Conservation (phyloP, 2,888 invertebrate species). For the Eilema griseolum region DNA sequence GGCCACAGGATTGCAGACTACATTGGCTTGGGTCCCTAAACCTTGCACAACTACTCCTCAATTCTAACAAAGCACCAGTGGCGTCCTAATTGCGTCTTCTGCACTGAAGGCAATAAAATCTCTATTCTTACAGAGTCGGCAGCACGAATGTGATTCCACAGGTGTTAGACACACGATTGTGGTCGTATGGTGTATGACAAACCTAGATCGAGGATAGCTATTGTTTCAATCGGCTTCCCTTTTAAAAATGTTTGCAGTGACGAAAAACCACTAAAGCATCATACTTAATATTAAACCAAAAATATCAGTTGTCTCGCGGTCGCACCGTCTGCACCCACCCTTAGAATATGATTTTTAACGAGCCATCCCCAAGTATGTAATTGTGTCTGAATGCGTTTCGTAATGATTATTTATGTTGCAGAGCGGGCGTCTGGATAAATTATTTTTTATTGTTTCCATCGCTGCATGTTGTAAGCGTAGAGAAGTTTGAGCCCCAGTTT, state of each 20-base stretch:
- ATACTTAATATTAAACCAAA: conserved; percentile 5
- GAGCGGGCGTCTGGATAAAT: conserved; percentile 64
- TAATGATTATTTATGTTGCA: conserved; percentile 79
- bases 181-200: too few relatives aligned
- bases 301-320: conserved; percentile 26
- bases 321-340: conserved; percentile 53
- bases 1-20: too few relatives aligned
- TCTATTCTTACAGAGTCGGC: too few relatives aligned
- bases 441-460: conserved; percentile 77
- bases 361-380: conserved; percentile 76
- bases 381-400: conserved; percentile 74
- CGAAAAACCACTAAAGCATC: too few relatives aligned
- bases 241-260: too few relatives aligned
- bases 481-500: conserved; percentile 26
- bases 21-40: background rate
- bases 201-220: too few relatives aligned
- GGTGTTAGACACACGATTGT: too few relatives aligned
- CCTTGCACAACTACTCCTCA: background rate
- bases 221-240: too few relatives aligned
- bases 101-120: too few relatives aligned
- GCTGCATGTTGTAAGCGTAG: conserved; percentile 48
- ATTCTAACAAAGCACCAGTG: conserved; percentile 2
- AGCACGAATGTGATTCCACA: too few relatives aligned
- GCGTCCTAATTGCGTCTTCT: too few relatives aligned
- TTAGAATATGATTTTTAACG: conserved; percentile 76